phyloP scores from a whole-genome alignment of 2,113 vertebrate species.

The Gila orcuttii region DNA sequence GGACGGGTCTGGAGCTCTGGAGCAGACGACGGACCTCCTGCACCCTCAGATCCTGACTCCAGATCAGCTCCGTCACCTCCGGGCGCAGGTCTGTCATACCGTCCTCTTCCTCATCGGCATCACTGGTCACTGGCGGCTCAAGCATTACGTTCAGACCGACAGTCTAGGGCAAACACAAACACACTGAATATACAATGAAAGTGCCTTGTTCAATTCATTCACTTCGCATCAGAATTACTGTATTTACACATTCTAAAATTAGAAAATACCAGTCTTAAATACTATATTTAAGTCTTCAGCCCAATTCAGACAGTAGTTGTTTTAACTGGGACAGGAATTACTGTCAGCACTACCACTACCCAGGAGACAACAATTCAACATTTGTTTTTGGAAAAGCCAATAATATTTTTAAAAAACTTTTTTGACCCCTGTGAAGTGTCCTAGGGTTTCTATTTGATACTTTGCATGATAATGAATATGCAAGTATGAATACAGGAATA shows the following conservation, averaged over 20 bases:
- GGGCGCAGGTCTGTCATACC: slow-evolving; percentile 96
- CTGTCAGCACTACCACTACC: not conserved
- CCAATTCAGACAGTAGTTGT: not conserved
- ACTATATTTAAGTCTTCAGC: not conserved
- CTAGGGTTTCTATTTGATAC: not conserved
- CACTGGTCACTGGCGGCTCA: slow-evolving; percentile 83
- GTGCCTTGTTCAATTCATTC: not conserved
- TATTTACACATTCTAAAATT: not conserved
- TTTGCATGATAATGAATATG: not conserved
- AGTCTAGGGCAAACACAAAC: slow-evolving; percentile 69
- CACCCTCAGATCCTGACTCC: slow-evolving; percentile 93
- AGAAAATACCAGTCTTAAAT: not conserved
- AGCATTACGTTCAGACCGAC: slow-evolving; percentile 82
- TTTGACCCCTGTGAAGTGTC: not conserved
- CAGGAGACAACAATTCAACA: not conserved
- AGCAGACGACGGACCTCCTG: slow-evolving; percentile 95
- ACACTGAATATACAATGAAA: not conserved
- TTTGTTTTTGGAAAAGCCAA: not conserved
- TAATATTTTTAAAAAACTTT: not conserved
- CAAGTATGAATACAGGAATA: no score
- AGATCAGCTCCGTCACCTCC: slow-evolving; percentile 92
- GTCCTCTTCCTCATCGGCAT: slow-evolving; percentile 94
- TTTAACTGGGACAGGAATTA: not conserved
- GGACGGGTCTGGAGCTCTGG: slow-evolving; percentile 91
- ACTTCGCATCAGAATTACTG: not conserved